Evolutionary conservation across 2,888 invertebrate genomes (phyloP).

Genomic region (Cacoxenus indagator): DNA sequence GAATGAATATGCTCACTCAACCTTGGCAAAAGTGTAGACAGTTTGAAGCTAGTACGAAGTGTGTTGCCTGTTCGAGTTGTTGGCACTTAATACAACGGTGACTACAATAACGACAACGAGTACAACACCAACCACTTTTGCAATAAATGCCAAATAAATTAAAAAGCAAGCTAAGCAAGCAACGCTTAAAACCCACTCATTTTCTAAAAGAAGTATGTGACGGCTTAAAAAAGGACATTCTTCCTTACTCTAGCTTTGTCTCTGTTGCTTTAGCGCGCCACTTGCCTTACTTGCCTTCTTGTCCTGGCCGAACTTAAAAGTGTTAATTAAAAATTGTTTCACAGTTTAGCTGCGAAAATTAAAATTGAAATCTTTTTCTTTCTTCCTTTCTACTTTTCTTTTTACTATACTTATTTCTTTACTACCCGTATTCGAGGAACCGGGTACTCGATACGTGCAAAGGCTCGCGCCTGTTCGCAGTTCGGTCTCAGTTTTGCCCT

Average conservation of each 20-base stretch:
- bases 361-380: conserved; percentile 61
- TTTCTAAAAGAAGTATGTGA: no score
- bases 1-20: neutral
- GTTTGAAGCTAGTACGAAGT: no score
- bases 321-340: conserved; percentile 68
- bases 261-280: conserved; percentile 34
- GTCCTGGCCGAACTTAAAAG: conserved; percentile 55
- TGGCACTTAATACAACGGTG: neutral
- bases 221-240: conserved; percentile 51
- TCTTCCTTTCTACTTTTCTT: conserved; percentile 15
- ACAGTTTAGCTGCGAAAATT: conserved; percentile 67
- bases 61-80: no score
- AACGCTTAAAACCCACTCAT: conserved; percentile 35
- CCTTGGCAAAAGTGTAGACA: neutral
- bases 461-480: neutral
- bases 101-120: neutral
- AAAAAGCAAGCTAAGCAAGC: conserved; percentile 54
- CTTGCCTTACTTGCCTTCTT: conserved; percentile 30
- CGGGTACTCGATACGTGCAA: neutral
- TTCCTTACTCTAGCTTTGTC: conserved; percentile 28
- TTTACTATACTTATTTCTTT: conserved; percentile 24
- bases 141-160: conserved; percentile 65
- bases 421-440: conserved; percentile 17
- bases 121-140: conserved; percentile 49
- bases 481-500: neutral